Evolutionary conservation across 1,140 invertebrate genomes (phyloP).

Genomic region (Drosophila varians): DNA sequence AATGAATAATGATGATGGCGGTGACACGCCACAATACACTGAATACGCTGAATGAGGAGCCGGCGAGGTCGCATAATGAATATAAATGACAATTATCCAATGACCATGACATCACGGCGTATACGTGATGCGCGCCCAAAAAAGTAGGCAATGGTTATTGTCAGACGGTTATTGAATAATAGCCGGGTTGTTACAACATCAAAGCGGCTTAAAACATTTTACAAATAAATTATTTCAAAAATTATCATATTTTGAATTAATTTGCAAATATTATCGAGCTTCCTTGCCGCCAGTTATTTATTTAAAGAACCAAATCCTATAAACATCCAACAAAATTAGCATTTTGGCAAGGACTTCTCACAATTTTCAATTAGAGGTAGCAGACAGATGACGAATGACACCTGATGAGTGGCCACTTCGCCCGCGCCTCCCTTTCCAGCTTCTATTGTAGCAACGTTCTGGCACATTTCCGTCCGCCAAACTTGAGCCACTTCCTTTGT

Average conservation of each 20-base stretch:
- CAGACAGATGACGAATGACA: conserved; percentile 65
- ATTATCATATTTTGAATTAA: neutral
- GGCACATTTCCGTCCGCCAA: conserved; percentile 69
- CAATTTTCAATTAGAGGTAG: conserved; percentile 64
- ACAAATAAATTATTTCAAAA: neutral
- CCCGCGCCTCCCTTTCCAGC: neutral
- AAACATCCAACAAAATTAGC: neutral
- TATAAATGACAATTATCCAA: conserved; percentile 77
- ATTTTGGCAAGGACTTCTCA: conserved; percentile 7
- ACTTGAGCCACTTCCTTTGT: conserved; percentile 61
- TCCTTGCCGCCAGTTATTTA: neutral
- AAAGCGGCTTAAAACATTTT: neutral
- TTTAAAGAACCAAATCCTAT: neutral
- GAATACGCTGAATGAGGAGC: conserved; percentile 49
- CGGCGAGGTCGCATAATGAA: conserved; percentile 58
- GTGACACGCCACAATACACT: conserved; percentile 57
- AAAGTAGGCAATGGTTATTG: conserved; percentile 49
- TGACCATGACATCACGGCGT: conserved; percentile 40
- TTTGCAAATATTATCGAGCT: neutral
- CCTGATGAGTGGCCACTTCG: conserved; percentile 48
- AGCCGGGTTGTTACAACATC: neutral
- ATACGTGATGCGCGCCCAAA: conserved; percentile 38
- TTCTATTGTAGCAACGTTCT: conserved; percentile 45
- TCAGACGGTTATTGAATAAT: neutral
- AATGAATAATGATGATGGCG: conserved; percentile 77